Percentiles rank a stretch among this genome's conserved stretches.
phyloP scores from a whole-genome alignment of 2,797 vertebrate species.

The Rhinella marina region DNA sequence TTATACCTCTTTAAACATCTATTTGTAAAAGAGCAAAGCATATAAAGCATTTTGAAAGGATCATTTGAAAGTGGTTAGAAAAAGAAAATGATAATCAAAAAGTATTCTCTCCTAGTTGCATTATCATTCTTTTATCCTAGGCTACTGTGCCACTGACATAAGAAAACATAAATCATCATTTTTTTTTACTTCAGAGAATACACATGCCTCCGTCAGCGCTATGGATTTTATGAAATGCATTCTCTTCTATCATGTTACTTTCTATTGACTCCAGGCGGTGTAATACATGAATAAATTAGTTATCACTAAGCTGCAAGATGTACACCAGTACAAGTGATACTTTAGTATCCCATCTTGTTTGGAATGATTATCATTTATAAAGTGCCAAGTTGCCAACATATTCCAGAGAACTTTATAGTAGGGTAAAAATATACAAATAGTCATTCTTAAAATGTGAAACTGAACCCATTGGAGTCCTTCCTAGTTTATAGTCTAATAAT shows the following conservation, averaged over 20 bases:
- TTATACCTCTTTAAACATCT: background rate
- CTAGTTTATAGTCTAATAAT: background rate
- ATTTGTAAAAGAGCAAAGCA: slow-evolving; percentile 1
- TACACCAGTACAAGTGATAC: slow-evolving; percentile 29
- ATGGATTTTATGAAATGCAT: slow-evolving; percentile 57
- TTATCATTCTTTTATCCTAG: slow-evolving; percentile 45
- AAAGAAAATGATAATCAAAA: background rate
- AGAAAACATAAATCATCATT: slow-evolving; percentile 58
- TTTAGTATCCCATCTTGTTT: slow-evolving; percentile 32
- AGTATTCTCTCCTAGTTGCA: background rate
- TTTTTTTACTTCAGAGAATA: slow-evolving; percentile 54
- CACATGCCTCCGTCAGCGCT: slow-evolving; percentile 42
- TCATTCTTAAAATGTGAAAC: background rate
- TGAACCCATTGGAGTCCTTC: background rate
- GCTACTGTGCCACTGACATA: slow-evolving; percentile 37
- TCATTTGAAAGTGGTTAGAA: slow-evolving; percentile 21
- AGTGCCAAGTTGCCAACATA: background rate
- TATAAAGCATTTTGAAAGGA: background rate
- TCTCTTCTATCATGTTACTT: slow-evolving; percentile 46
- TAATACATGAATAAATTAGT: slow-evolving; percentile 58
- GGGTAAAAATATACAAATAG: background rate
- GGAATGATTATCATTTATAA: background rate
- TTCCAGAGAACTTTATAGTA: background rate
- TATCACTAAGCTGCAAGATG: slow-evolving; percentile 46
- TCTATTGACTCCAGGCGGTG: slow-evolving; percentile 46